phyloP scores from a whole-genome alignment of 2,113 vertebrate genomes.

The Pedetes capensis region DNA sequence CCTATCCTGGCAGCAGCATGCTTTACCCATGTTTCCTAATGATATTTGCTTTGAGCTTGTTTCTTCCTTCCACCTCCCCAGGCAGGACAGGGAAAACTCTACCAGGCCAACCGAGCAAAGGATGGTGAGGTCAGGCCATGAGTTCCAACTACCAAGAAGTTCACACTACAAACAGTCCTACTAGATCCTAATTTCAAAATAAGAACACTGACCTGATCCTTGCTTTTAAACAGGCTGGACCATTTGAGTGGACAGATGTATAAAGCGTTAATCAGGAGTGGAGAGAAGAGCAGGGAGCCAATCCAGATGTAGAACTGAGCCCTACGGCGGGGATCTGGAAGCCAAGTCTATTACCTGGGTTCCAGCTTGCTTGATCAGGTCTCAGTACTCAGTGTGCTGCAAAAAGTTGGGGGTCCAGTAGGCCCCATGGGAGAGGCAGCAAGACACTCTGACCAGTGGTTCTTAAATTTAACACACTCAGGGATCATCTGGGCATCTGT shows the following conservation, averaged over 20 bases:
- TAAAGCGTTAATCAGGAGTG: not conserved
- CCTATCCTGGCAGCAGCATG: not conserved
- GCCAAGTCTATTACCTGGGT: not conserved
- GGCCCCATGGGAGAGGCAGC: not conserved
- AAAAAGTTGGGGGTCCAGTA: not conserved
- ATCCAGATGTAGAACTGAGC: not conserved
- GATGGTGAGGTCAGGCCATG: not conserved
- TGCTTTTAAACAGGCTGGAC: not conserved
- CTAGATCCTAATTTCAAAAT: not conserved
- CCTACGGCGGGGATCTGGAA: not conserved
- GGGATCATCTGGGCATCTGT: not conserved
- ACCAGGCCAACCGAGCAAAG: not conserved
- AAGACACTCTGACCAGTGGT: not conserved
- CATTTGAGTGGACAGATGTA: not conserved
- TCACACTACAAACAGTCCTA: not conserved
- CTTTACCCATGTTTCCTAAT: not conserved
- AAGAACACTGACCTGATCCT: not conserved
- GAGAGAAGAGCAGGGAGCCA: not conserved
- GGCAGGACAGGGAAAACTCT: not conserved
- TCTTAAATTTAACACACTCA: not conserved
- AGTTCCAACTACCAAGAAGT: not conserved
- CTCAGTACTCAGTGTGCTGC: fast-evolving
- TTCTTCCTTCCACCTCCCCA: not conserved
- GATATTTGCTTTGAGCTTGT: not conserved
- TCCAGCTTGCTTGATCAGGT: not conserved